Conservation (phyloP, 2,888 invertebrate genomes). For the Euplagia quadripunctaria region DNA sequence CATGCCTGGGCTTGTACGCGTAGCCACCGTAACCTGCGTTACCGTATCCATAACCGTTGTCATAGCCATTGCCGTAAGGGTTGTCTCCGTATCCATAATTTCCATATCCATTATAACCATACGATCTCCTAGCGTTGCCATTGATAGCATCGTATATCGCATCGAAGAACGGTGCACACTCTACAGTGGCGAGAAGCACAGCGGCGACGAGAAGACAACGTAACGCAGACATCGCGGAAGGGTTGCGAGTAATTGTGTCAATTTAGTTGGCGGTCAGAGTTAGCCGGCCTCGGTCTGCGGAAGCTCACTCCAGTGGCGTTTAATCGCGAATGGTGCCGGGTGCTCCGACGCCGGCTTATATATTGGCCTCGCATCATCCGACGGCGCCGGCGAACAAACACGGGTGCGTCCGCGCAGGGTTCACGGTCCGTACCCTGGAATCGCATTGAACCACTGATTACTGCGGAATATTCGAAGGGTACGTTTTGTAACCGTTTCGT, state of each 20-base stretch:
- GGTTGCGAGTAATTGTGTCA: constrained; percentile 77
- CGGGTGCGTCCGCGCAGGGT: constrained; percentile 76
- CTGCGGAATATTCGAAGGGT: constrained; percentile 68
- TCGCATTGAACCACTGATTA: constrained; percentile 69
- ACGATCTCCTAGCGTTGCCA: constrained; percentile 76
- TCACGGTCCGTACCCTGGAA: constrained; percentile 84
- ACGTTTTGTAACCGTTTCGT: constrained; percentile 63
- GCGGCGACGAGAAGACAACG: constrained; percentile 61
- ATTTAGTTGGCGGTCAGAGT: constrained; percentile 81
- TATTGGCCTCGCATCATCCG: constrained; percentile 86
- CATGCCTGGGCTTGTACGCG: constrained; percentile 49
- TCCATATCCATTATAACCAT: constrained; percentile 72
- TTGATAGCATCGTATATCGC: constrained; percentile 81
- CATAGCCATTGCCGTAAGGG: constrained; percentile 53
- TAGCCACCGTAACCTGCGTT: constrained; percentile 12
- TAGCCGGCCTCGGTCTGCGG: constrained; percentile 78
- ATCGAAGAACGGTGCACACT: constrained; percentile 81
- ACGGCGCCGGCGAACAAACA: constrained; percentile 76
- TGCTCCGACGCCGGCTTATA: constrained; percentile 79
- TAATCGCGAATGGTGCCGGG: constrained; percentile 84
- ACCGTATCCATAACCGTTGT: constrained; percentile 47
- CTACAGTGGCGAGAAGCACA: constrained; percentile 57
- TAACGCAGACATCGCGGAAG: constrained; percentile 80
- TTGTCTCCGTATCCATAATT: constrained; percentile 62
- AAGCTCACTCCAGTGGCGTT: constrained; percentile 78